A percentile compares a stretch with the other conserved stretches of the same genome.
phyloP scores from a whole-genome alignment of 1,140 invertebrate genomes.

The Microplitis mediator region DNA sequence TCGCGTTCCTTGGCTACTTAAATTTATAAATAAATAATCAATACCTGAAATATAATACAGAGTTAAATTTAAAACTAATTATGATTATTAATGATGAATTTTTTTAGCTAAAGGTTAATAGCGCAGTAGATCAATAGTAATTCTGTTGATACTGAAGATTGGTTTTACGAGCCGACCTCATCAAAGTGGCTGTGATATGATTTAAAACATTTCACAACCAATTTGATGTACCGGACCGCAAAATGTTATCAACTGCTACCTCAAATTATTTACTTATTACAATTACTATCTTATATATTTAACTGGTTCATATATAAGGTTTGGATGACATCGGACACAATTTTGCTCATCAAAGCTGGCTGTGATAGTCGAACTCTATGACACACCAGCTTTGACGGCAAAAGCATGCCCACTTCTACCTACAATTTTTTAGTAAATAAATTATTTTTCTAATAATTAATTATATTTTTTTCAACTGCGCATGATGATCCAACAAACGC shows the following conservation, averaged over 20 bases:
- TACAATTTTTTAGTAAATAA: not conserved
- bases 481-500: slow-evolving; percentile 44
- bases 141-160: slow-evolving; percentile 41
- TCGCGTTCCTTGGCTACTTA: slow-evolving; percentile 46
- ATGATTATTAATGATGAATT: not conserved
- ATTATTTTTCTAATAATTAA: not conserved
- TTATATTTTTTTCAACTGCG: no score
- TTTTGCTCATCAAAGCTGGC: slow-evolving; percentile 84
- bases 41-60: not conserved
- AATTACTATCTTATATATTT: not conserved
- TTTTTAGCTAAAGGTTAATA: not conserved
- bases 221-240: slow-evolving; percentile 70
- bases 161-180: slow-evolving; percentile 67
- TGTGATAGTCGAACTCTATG: slow-evolving; percentile 78
- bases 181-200: slow-evolving; percentile 85
- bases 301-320: no score
- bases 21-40: not conserved
- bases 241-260: slow-evolving; percentile 38
- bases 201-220: slow-evolving; percentile 73
- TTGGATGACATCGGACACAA: slow-evolving; percentile 55
- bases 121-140: not conserved
- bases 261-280: slow-evolving; percentile 8
- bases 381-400: slow-evolving; percentile 80
- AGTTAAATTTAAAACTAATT: no score
- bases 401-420: slow-evolving; percentile 54